Conservation (phyloP, 2,113 vertebrate genomes). For the Burhinus oedicnemus region DNA sequence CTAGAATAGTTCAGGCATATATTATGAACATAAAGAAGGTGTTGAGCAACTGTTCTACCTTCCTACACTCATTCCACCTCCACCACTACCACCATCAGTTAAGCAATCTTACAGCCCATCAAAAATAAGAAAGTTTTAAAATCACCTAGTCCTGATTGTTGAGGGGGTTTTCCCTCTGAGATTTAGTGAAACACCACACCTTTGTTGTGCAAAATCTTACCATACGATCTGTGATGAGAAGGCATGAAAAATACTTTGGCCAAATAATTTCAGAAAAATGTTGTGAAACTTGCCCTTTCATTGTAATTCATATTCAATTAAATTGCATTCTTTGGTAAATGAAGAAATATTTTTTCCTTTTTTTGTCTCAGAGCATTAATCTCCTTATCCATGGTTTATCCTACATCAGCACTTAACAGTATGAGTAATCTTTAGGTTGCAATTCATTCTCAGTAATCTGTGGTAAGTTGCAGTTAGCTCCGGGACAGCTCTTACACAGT, state of each 20-base stretch:
- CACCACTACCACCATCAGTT: background rate
- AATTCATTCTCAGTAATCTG: background rate
- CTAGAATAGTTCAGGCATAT: background rate
- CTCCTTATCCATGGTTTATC: background rate
- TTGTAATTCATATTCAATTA: background rate
- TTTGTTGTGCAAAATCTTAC: background rate
- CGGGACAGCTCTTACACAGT: background rate
- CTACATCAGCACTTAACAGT: background rate
- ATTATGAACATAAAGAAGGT: background rate
- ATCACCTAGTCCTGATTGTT: background rate
- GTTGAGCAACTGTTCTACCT: background rate
- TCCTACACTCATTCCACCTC: background rate
- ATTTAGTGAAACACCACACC: background rate
- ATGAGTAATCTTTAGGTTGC: background rate
- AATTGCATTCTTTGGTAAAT: background rate
- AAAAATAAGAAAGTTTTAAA: background rate
- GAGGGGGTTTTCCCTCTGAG: background rate
- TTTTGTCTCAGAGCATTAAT: background rate
- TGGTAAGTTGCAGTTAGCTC: background rate
- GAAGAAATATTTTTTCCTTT: background rate
- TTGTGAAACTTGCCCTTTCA: background rate
- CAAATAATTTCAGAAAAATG: background rate
- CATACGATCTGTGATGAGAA: background rate
- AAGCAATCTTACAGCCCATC: background rate
- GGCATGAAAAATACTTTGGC: background rate